Evolutionary conservation across 2,797 vertebrate genomes (phyloP), one percentile per base, ranked within the genome.

Genomic region (Acipenser transmontanus): DNA sequence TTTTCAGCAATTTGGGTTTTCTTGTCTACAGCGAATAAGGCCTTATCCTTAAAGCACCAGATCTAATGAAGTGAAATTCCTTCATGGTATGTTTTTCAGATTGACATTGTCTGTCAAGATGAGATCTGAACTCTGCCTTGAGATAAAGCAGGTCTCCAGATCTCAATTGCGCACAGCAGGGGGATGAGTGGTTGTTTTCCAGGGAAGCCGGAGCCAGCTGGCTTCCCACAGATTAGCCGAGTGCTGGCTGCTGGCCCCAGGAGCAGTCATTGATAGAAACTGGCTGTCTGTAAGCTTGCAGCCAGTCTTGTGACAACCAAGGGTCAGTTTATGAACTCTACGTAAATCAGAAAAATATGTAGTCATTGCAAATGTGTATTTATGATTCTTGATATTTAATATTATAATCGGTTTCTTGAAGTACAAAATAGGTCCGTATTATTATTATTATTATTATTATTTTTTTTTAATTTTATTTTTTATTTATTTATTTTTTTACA

Each of bases 191-290:
- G 74, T 72, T 68, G 70, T 69, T 66, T 76, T 74, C 68, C 68
- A 60, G 77, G 73, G 77, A 78, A 63, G 62, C 70, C 69, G 59
- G 74, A 75, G 75, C 77, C 79, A 81, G 79, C 77, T 81, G 76
- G 75, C 74, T 74, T 73, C 73, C 65, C 76, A 76, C 74, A 78
- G 73, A 76, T 76, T 73, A 71, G 71, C 76, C 69, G 61, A 59
- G 68, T 72, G 70, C 71, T 50, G 70, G 69, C 69, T 76, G 73
- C 78, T 74, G 77, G 70, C 74, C 66, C 63, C 54, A 20, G 50
- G 60, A 66, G 63, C 48, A 50, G 47, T 34, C 60, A 61, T 34
- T 61, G 60, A 57, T 57, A 57, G 54, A 9, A 57, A 57, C 54
- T 57, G 54, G 54, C 54, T 57, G 54, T 57, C 54, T 57, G 54